Evolutionary conservation across 1,140 invertebrate genomes (phyloP), one percentile per base, ranked within the genome.

Genomic region (Phymastichus coffea): DNA sequence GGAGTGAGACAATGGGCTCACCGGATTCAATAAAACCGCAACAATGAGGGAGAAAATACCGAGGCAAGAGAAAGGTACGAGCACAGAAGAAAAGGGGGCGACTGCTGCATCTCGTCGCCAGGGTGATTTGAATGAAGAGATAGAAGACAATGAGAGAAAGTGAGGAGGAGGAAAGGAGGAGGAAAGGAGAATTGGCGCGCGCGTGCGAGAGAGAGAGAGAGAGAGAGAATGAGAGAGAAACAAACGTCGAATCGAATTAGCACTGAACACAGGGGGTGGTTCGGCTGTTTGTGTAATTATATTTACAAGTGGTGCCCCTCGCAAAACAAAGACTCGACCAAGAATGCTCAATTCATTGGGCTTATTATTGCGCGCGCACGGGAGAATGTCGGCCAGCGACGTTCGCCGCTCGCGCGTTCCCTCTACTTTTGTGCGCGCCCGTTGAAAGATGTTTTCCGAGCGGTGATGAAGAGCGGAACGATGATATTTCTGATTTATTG

Each of bases 61-160:
- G 63, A 61, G 63, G n/a, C n/a, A 57, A 38, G 49, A n/a, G n/a
- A n/a, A n/a, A n/a, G n/a, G 25, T 4, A 35, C 61, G 23, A 33
- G 23, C 37, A 62, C 56, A 40, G 61, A 59, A 28, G 15, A 49
- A 17, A 56, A 47, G 63, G 62, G 68, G 65, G 67, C 61, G 68
- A 66, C 64, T 66, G 64, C 46, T 51, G 52, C 17, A 22, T 14
- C 15, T 33, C 3, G 49, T 52, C 35, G 49, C 35, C 63, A 74
- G 74, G 76, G 76, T 78, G 78, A 79, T 79, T 79, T 79, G 76
- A 77, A 79, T 78, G 77, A 77, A 79, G 75, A 78, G 77, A 79
- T 75, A 75, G 66, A 71, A 78, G 76, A 79, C 77, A 79, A 79
- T 78, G 70, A 67, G 70, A 65, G 69, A 68, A 69, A 64, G 63